These are phyloP conservation scores for Linhomoeus sp. DNA, from an alignment of 2,888 invertebrate genomes.

Conservation along the genomic window DNA sequence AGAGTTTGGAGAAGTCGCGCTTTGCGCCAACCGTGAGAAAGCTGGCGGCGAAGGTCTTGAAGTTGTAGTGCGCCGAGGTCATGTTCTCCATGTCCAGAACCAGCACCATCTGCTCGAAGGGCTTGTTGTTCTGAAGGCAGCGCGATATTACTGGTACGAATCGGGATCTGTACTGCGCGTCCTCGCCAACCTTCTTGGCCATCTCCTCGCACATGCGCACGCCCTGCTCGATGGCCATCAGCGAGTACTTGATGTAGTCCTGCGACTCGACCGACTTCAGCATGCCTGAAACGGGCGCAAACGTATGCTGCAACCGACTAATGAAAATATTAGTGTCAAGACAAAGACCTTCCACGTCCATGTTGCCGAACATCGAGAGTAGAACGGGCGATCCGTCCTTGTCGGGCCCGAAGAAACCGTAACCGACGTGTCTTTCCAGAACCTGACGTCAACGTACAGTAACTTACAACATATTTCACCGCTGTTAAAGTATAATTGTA, in stretches of 20 bases:
- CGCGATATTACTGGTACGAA: background rate
- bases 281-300: constrained; percentile 12
- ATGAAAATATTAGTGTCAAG: too few relatives aligned
- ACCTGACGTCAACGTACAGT: too few relatives aligned
- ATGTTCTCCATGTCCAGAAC: constrained; percentile 26
- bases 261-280: constrained; percentile 21
- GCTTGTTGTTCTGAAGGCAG: background rate
- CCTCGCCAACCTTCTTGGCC: constrained; percentile 13
- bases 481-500: too few relatives aligned
- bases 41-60: constrained; percentile 24
- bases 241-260: constrained; percentile 26
- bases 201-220: constrained; percentile 17
- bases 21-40: constrained; percentile 17
- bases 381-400: constrained; percentile 24
- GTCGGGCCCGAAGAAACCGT: constrained; percentile 21
- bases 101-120: constrained; percentile 25
- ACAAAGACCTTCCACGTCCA: constrained; percentile 20
- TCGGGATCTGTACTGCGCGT: too few relatives aligned
- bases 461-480: too few relatives aligned
- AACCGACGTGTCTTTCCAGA: constrained; percentile 16
- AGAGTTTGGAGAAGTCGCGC: background rate
- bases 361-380: constrained; percentile 24
- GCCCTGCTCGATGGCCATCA: constrained; percentile 24
- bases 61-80: constrained; percentile 20
- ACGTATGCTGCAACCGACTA: too few relatives aligned